Conservation (phyloP, 2,797 vertebrate genomes). For the Okamejei kenojei region DNA sequence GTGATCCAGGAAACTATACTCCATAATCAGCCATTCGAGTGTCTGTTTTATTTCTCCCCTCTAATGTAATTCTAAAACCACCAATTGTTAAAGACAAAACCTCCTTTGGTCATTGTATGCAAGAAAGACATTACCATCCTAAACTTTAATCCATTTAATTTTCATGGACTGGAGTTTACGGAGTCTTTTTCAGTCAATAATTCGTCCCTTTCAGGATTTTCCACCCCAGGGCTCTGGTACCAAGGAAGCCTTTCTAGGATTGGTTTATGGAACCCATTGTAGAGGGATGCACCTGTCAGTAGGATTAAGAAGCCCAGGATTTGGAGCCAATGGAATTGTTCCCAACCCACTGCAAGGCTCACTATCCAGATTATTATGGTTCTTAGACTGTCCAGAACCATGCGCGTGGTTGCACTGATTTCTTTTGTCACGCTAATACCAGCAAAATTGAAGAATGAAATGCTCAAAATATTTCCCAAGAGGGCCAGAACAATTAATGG, state of each 20-base stretch:
- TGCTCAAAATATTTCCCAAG: conserved; percentile 83
- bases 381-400: conserved; percentile 91
- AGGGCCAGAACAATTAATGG: conserved; percentile 77
- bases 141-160: not conserved
- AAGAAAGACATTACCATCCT: not conserved
- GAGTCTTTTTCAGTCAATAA: conserved; percentile 46
- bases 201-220: conserved; percentile 44
- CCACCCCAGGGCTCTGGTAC: not conserved
- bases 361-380: conserved; percentile 81
- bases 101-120: not conserved
- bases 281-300: conserved; percentile 69
- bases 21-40: too few relatives aligned
- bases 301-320: conserved; percentile 79
- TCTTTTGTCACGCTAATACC: conserved; percentile 93
- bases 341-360: conserved; percentile 80
- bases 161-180: conserved; percentile 45
- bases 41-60: too few relatives aligned
- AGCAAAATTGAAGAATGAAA: conserved; percentile 93
- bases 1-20: too few relatives aligned
- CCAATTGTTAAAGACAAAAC: not conserved
- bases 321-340: conserved; percentile 75
- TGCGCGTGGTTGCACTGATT: conserved; percentile 89
- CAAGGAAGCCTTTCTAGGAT: conserved; percentile 61
- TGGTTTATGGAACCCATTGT: conserved; percentile 77
- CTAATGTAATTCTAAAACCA: too few relatives aligned